A percentile compares a stretch with the other conserved stretches of the same genome.
Conservation (phyloP, 2,797 vertebrate species). For the Oryzias sinensis region DNA sequence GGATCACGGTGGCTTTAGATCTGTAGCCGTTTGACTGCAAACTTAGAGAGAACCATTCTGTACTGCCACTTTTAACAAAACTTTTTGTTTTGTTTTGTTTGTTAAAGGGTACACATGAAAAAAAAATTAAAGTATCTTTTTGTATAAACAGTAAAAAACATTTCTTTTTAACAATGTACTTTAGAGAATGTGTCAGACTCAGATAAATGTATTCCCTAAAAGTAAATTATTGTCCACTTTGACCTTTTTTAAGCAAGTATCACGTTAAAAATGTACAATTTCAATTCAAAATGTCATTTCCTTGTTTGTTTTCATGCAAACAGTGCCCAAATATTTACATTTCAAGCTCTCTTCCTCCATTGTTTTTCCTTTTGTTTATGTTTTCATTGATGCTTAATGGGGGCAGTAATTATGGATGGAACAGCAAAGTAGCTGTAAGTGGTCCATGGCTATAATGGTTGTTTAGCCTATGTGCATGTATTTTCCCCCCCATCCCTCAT, state of each 20-base stretch:
- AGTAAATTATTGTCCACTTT: too few species aligned
- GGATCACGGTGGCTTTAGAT: constrained; percentile 2
- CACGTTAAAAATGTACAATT: too few species aligned
- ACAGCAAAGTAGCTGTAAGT: constrained; percentile 61
- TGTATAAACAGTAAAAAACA: too few species aligned
- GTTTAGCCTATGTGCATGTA: constrained; percentile 34
- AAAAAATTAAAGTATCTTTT: too few species aligned
- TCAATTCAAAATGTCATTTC: too few species aligned
- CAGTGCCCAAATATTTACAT: neutral
- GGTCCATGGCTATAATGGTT: constrained; percentile 54
- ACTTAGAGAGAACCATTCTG: neutral
- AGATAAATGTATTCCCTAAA: too few species aligned
- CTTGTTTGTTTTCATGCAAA: neutral
- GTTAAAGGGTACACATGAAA: neutral
- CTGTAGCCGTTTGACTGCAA: neutral
- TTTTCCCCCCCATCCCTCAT: constrained; percentile 50
- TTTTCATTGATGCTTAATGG: constrained; percentile 28
- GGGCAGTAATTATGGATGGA: constrained; percentile 48
- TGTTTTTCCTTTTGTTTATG: constrained; percentile 36
- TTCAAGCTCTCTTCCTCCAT: constrained; percentile 22
- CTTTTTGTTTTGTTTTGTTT: neutral
- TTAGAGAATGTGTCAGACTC: too few species aligned
- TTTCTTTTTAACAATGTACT: too few species aligned
- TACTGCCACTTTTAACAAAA: neutral
- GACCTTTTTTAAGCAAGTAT: too few species aligned